A percentile compares a stretch with the other conserved stretches of the same genome.
Evolutionary conservation across 2,888 invertebrate species (phyloP).

Genomic region (Mesochorus sp.): DNA sequence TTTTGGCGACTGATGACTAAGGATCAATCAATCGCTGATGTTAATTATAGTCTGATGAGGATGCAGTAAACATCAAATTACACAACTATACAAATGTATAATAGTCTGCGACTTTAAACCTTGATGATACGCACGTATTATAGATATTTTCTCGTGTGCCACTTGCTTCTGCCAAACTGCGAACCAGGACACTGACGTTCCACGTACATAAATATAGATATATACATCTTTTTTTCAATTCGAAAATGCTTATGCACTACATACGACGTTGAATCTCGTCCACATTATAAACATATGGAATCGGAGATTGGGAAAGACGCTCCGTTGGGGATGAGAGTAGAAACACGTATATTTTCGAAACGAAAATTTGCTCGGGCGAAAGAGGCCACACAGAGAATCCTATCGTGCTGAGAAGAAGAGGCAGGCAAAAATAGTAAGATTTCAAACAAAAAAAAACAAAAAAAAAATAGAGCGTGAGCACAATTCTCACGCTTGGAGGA

Average conservation of each 20-base stretch:
- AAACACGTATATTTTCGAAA: conserved; percentile 50
- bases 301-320: background rate
- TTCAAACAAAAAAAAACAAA: conserved; percentile 16
- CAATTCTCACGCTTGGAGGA: conserved; percentile 33
- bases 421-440: conserved; percentile 50
- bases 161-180: conserved; percentile 54
- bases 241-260: conserved; percentile 27
- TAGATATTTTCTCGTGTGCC: conserved; percentile 42
- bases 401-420: background rate
- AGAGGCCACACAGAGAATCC: conserved; percentile 39
- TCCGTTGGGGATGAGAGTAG: background rate
- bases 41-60: no score
- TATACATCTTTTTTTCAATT: conserved; percentile 26
- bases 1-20: no score
- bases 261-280: conserved; percentile 25
- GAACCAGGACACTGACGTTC: conserved; percentile 37
- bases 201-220: background rate
- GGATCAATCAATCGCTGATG: no score
- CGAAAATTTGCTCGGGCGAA: conserved; percentile 28
- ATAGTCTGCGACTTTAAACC: conserved; percentile 19
- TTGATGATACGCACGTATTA: conserved; percentile 14
- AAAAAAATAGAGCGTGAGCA: background rate
- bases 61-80: no score
- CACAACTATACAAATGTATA: no score
- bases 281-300: conserved; percentile 26